These are phyloP conservation scores for Reticulitermes lucifugus DNA, from an alignment of 2,888 invertebrate species.

Conservation along the genomic window DNA sequence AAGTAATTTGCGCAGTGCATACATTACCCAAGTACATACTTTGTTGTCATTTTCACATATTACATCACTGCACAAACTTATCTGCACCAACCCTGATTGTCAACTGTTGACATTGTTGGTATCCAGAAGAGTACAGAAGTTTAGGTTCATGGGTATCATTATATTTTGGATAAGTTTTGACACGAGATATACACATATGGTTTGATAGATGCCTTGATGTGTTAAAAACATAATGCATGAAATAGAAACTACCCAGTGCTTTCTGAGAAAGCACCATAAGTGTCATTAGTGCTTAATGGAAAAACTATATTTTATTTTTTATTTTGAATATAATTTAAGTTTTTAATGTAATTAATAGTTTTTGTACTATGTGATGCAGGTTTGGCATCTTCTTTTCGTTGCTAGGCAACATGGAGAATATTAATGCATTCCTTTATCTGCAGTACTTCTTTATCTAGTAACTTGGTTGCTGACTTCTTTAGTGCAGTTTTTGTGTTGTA, in stretches of 20 bases:
- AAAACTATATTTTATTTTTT: constrained; percentile 34
- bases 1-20: too few relatives aligned
- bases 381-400: constrained; percentile 37
- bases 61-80: neutral
- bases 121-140: neutral
- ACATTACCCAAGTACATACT: too few relatives aligned
- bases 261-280: constrained; percentile 36
- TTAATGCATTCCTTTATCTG: constrained; percentile 41
- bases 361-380: constrained; percentile 41
- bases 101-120: neutral
- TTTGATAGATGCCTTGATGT: constrained; percentile 37
- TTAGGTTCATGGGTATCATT: neutral
- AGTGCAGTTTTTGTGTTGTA: constrained; percentile 26
- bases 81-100: neutral
- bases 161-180: neutral
- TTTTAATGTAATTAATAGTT: constrained; percentile 9
- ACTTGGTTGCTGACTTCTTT: constrained; percentile 32
- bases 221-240: neutral
- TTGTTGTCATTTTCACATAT: too few relatives aligned
- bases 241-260: constrained; percentile 16
- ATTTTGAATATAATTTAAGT: constrained; percentile 22
- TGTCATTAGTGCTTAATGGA: constrained; percentile 9
- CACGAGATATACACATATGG: constrained; percentile 11
- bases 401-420: constrained; percentile 37
- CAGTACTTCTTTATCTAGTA: neutral